Evolutionary conservation across 1,140 invertebrate species (phyloP).

Genomic region (Drosophila prosaltans): DNA sequence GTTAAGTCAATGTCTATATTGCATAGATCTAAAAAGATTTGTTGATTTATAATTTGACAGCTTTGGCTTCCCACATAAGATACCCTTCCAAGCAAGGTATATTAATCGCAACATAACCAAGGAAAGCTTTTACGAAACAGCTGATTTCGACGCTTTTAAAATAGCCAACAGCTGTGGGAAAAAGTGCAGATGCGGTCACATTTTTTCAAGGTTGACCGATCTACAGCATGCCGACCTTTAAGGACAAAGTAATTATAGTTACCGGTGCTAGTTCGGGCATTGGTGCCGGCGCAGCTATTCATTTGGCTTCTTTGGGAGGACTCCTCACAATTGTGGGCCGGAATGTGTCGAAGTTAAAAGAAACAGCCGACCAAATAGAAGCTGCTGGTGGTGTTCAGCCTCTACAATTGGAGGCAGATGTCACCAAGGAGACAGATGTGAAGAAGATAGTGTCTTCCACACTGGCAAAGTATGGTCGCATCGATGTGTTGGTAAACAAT

Average conservation of each 20-base stretch:
- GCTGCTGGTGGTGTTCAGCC: constrained; percentile 43
- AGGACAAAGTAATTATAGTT: constrained; percentile 88
- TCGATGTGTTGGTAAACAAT: constrained; percentile 93
- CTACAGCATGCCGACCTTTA: constrained; percentile 84
- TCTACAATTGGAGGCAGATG: constrained; percentile 84
- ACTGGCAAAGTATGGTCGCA: constrained; percentile 87
- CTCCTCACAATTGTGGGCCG: constrained; percentile 89
- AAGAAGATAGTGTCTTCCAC: constrained; percentile 89
- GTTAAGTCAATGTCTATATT: too few relatives aligned
- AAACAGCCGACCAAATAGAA: constrained; percentile 85
- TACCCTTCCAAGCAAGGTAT: background rate
- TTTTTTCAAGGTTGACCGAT: background rate
- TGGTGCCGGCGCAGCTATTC: constrained; percentile 90
- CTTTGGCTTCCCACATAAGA: too few relatives aligned
- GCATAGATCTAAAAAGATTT: too few relatives aligned
- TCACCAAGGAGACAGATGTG: constrained; percentile 90
- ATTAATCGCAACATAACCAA: background rate
- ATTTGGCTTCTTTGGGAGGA: constrained; percentile 90
- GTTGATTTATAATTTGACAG: too few relatives aligned
- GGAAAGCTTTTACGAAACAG: constrained; percentile 31
- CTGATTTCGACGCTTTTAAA: constrained; percentile 39
- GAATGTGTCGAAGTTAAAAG: constrained; percentile 86
- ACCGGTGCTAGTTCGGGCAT: constrained; percentile 95
- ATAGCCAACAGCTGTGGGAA: constrained; percentile 24
- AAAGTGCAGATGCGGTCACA: background rate